These are phyloP conservation scores for Etheostoma cragini DNA, from an alignment of 2,113 vertebrate genomes.

Conservation along the genomic window DNA sequence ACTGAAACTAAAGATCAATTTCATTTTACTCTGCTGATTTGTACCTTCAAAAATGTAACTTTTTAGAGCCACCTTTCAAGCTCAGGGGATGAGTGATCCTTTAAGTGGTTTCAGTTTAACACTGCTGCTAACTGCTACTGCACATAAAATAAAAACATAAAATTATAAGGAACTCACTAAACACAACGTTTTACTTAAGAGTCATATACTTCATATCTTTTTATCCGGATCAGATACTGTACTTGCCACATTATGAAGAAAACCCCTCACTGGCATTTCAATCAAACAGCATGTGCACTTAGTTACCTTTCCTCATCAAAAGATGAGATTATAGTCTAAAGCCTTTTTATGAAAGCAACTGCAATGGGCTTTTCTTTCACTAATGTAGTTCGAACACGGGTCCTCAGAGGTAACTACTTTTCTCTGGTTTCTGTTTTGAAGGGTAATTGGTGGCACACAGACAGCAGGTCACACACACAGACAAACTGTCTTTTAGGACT, in stretches of 20 bases:
- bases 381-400: constrained; percentile 11
- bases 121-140: background rate
- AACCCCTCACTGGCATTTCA: constrained; percentile 14
- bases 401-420: background rate
- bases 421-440: constrained; percentile 23
- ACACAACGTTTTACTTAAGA: background rate
- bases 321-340: constrained; percentile 7
- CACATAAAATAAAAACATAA: no score
- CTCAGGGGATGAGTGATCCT: background rate
- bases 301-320: constrained; percentile 19
- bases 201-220: background rate
- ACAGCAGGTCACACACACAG: background rate
- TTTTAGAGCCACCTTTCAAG: background rate
- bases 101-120: background rate
- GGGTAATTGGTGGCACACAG: constrained; percentile 12
- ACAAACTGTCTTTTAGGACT: background rate
- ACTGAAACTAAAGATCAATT: background rate
- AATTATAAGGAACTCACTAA: background rate
- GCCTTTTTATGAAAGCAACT: constrained; percentile 10
- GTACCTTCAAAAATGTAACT: background rate
- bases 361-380: background rate
- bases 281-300: constrained; percentile 22
- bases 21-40: background rate
- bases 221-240: background rate
- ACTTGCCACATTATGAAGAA: background rate